Conservation (phyloP, 2,797 vertebrate genomes). For the Epinephelus malabaricus region DNA sequence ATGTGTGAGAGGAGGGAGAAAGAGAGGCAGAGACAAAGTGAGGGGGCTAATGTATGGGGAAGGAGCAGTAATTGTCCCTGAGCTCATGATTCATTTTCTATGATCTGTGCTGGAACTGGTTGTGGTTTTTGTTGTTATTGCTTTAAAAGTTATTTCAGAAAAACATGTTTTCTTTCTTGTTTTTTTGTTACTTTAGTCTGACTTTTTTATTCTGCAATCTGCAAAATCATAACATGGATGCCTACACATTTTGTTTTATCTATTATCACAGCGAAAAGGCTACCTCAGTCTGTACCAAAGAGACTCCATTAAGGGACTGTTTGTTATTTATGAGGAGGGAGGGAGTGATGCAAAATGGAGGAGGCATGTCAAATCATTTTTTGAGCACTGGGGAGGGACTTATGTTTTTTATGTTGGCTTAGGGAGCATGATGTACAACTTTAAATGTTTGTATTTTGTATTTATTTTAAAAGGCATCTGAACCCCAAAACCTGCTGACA, state of each 20-base stretch:
- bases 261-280: neutral
- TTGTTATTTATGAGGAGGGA: no score
- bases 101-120: neutral
- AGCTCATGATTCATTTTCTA: no score
- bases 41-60: neutral
- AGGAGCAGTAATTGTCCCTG: neutral
- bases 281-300: neutral
- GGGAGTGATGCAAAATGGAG: no score
- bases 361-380: no score
- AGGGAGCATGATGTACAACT: no score
- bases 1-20: conserved; percentile 15
- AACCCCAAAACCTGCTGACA: no score
- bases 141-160: neutral
- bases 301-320: neutral
- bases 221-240: neutral
- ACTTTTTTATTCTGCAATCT: neutral
- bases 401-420: no score
- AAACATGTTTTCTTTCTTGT: neutral
- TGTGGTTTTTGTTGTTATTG: neutral
- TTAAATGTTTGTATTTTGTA: no score
- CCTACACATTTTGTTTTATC: neutral
- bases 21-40: conserved; percentile 2
- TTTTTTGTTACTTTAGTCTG: neutral
- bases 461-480: no score
- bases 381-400: no score